These are phyloP conservation scores for Daboia siamensis DNA, from an alignment of 2,113 vertebrate genomes.

Conservation along the genomic window DNA sequence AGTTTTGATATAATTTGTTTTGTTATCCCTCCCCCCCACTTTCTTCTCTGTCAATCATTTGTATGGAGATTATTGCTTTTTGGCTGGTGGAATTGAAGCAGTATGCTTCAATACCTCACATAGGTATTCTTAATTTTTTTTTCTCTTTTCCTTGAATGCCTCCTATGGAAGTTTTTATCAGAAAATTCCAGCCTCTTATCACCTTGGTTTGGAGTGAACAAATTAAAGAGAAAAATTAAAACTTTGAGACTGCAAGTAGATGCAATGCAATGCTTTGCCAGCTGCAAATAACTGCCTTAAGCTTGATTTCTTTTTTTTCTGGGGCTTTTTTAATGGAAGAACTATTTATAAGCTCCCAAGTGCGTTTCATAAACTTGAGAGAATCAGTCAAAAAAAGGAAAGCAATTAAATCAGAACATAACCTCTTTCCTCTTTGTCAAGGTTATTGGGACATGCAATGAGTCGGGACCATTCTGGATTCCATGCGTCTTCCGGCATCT, in stretches of 20 bases:
- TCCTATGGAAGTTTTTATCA: not conserved
- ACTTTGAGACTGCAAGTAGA: not conserved
- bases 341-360: not conserved
- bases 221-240: not conserved
- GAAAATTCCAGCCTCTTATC: not conserved
- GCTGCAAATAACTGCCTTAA: not conserved
- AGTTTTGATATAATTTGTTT: not conserved
- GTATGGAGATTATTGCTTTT: not conserved
- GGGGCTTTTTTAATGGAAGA: not conserved
- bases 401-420: not conserved
- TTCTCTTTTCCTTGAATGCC: not conserved
- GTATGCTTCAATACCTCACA: not conserved
- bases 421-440: not conserved
- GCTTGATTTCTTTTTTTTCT: not conserved
- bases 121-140: not conserved
- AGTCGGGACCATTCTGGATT: not conserved
- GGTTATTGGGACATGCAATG: not conserved
- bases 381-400: not conserved
- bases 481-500: conserved; percentile 4
- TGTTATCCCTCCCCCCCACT: not conserved
- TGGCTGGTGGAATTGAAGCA: not conserved
- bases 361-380: not conserved
- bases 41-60: not conserved
- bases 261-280: not conserved
- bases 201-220: not conserved